A percentile compares a stretch with the other conserved stretches of the same genome.
Evolutionary conservation across 2,113 vertebrate genomes (phyloP).

Genomic region (Brachyhypopomus gauderio): DNA sequence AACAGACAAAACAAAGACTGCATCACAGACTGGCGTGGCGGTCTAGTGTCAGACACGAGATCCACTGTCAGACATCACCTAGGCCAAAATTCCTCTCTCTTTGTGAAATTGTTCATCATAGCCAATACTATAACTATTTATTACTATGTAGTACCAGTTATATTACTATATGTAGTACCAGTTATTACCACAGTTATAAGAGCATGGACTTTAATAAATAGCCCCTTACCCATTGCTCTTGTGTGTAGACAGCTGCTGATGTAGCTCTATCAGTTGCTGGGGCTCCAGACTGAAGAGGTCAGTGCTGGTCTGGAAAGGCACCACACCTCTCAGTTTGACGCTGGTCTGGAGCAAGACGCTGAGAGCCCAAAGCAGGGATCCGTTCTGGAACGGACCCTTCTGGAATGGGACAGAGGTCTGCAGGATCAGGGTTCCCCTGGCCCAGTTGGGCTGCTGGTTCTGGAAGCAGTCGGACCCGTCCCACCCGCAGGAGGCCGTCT

Average conservation of each 20-base stretch:
- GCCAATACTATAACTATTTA: background rate
- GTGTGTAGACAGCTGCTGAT: slow-evolving; percentile 47
- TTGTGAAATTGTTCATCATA: too few relatives aligned
- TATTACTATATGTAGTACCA: background rate
- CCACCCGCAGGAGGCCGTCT: slow-evolving; percentile 83
- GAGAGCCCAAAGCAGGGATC: slow-evolving; percentile 75
- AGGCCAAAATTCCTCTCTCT: too few relatives aligned
- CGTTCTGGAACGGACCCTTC: slow-evolving; percentile 62
- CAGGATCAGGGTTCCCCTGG: slow-evolving; percentile 73
- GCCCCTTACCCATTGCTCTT: slow-evolving; percentile 67
- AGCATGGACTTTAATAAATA: background rate
- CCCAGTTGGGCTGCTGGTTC: slow-evolving; percentile 61
- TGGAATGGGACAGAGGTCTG: slow-evolving; percentile 67
- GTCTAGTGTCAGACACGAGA: background rate
- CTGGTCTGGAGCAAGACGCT: slow-evolving; percentile 77
- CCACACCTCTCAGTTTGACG: slow-evolving; percentile 72
- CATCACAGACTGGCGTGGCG: background rate
- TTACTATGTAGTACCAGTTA: background rate
- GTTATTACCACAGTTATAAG: background rate
- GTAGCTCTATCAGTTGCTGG: slow-evolving; percentile 63
- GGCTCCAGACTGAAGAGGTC: slow-evolving; percentile 63
- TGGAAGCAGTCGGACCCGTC: slow-evolving; percentile 84
- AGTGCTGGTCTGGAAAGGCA: slow-evolving; percentile 54
- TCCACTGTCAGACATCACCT: too few relatives aligned
- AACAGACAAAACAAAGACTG: background rate